Evolutionary conservation across 1,140 invertebrate species (phyloP).

Genomic region (Zaprionus vittiger): DNA sequence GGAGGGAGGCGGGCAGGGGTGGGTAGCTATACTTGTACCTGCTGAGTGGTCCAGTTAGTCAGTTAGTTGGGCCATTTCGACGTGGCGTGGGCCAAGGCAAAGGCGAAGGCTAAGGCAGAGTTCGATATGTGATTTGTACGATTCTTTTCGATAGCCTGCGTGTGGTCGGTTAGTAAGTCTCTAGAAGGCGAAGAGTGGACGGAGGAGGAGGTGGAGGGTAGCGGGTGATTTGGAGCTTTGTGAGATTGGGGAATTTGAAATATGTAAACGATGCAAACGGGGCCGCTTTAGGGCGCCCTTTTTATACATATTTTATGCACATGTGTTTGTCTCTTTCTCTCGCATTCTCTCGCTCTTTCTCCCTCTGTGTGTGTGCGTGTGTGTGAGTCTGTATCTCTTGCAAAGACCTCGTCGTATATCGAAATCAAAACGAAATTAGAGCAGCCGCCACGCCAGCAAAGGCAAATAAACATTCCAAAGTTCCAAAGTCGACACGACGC

Average conservation of each 20-base stretch:
- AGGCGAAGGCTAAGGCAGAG: background rate
- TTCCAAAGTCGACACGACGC: constrained; percentile 51
- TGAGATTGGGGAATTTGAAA: constrained; percentile 31
- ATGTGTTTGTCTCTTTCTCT: constrained; percentile 9
- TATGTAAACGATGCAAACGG: constrained; percentile 42
- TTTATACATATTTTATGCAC: constrained; percentile 11
- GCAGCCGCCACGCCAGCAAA: constrained; percentile 31
- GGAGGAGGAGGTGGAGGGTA: background rate
- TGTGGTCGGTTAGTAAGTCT: constrained; percentile 33
- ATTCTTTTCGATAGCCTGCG: constrained; percentile 17
- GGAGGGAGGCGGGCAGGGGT: no score
- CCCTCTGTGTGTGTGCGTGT: constrained; percentile 1
- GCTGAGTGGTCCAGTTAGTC: constrained; percentile 35
- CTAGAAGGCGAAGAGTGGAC: background rate
- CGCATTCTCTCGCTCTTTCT: background rate
- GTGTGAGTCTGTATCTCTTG: constrained; percentile 12
- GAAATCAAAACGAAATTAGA: constrained; percentile 55
- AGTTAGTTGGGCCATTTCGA: constrained; percentile 14
- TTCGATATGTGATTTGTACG: constrained; percentile 10
- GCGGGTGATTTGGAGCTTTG: constrained; percentile 1
- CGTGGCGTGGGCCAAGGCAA: constrained; percentile 34
- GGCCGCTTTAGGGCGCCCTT: constrained; percentile 14
- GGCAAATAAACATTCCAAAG: constrained; percentile 55
- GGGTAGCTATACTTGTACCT: constrained; percentile 13
- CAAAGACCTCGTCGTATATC: constrained; percentile 21